These are phyloP conservation scores for Xiphorhynchus erythropygius DNA, from an alignment of 2,797 vertebrate species.

Conservation along the genomic window DNA sequence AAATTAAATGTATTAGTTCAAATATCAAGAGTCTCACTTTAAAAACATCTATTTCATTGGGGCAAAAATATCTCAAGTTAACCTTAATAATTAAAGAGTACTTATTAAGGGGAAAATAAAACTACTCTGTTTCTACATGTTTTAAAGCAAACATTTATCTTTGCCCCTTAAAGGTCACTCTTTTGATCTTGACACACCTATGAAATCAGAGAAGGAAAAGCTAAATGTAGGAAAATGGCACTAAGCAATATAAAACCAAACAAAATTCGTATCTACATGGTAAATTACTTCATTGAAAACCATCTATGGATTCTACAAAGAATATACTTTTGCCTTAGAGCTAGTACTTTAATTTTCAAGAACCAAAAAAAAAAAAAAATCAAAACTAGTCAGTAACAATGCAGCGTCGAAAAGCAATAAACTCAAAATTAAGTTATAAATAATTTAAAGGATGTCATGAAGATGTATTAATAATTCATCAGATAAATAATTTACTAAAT, in stretches of 20 bases:
- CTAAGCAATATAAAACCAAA: slow-evolving; percentile 45
- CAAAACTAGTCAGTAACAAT: slow-evolving; percentile 92
- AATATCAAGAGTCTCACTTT: neutral
- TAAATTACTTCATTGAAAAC: slow-evolving; percentile 77
- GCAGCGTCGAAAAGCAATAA: slow-evolving; percentile 98
- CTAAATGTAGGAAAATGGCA: slow-evolving; percentile 28
- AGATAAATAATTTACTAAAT: slow-evolving; percentile 99
- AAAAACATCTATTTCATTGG: neutral
- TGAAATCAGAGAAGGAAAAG: slow-evolving; percentile 10
- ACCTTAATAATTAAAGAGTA: neutral
- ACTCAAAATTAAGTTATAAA: slow-evolving; percentile 99
- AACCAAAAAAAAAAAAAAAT: slow-evolving; percentile 84
- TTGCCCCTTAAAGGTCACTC: slow-evolving; percentile 36
- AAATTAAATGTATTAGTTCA: neutral
- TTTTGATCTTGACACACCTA: slow-evolving; percentile 10
- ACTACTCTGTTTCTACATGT: neutral
- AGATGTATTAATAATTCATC: slow-evolving; percentile 99
- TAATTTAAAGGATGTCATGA: slow-evolving; percentile 97
- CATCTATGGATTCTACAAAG: slow-evolving; percentile 80
- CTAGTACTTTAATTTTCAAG: slow-evolving; percentile 93
- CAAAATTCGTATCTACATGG: slow-evolving; percentile 71
- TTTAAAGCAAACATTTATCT: slow-evolving; percentile 13
- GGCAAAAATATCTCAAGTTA: neutral
- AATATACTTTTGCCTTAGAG: slow-evolving; percentile 86
- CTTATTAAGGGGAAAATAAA: neutral